Evolutionary conservation across 2,888 invertebrate species (phyloP).

Genomic region (Lycaena phlaeas): DNA sequence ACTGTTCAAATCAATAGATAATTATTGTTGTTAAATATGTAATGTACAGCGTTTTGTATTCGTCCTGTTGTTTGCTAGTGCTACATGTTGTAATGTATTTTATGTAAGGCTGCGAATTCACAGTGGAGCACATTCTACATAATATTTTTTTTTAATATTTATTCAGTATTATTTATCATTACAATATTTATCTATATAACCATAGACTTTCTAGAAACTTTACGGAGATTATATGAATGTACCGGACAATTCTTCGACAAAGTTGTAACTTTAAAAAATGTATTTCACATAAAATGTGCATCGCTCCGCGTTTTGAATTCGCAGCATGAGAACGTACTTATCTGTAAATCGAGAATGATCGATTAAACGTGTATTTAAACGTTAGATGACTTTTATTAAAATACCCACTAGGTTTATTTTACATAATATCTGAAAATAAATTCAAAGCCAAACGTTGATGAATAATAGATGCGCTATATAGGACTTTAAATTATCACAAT

Average conservation of each 20-base stretch:
- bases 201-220: no score
- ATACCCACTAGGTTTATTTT: background rate
- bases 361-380: conserved; percentile 46
- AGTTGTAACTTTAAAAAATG: no score
- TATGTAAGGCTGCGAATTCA: conserved; percentile 6
- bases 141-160: background rate
- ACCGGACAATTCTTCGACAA: no score
- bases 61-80: conserved; percentile 36
- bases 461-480: no score
- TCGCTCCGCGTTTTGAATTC: background rate
- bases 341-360: conserved; percentile 25
- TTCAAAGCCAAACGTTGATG: no score
- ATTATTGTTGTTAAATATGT: conserved; percentile 30
- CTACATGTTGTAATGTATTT: conserved; percentile 21
- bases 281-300: no score
- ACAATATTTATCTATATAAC: no score
- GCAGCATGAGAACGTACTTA: conserved; percentile 7
- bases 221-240: no score
- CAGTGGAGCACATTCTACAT: background rate
- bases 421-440: no score
- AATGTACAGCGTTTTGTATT: conserved; percentile 31
- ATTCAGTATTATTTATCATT: no score
- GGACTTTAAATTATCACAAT: no score
- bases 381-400: conserved; percentile 18
- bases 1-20: conserved; percentile 6